A percentile compares a stretch with the other conserved stretches of the same genome.
Evolutionary conservation across 2,888 invertebrate genomes (phyloP).

Genomic region (Trimorus sp.): DNA sequence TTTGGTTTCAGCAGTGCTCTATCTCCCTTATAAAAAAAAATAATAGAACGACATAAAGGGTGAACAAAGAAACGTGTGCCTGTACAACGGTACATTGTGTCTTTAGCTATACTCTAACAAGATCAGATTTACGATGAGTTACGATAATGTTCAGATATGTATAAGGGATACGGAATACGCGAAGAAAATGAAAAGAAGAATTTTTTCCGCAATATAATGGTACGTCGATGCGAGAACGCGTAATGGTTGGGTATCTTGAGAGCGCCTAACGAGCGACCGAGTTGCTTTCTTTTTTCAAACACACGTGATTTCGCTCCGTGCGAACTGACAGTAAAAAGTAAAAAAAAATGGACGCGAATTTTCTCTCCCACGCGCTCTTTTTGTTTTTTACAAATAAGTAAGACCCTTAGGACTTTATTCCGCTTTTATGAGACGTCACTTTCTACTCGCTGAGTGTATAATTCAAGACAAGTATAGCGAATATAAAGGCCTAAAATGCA

Average conservation of each 20-base stretch:
- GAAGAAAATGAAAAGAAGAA: not conserved
- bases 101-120: no score
- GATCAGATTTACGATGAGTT: no score
- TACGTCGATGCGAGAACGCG: slow-evolving; percentile 13
- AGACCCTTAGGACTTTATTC: not conserved
- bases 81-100: no score
- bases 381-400: not conserved
- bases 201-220: slow-evolving; percentile 3
- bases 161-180: no score
- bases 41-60: no score
- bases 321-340: slow-evolving; percentile 1
- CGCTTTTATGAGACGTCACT: slow-evolving; percentile 8
- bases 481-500: slow-evolving; percentile 21
- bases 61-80: no score
- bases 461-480: slow-evolving; percentile 15
- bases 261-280: slow-evolving; percentile 6
- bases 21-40: no score
- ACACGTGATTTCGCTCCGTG: slow-evolving; percentile 11
- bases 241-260: slow-evolving; percentile 11
- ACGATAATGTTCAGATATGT: no score
- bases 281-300: slow-evolving; percentile 5
- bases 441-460: slow-evolving; percentile 23
- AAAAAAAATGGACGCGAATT: not conserved
- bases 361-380: not conserved
- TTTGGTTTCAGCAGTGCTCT: no score